Percentiles rank a stretch among this genome's conserved stretches.
phyloP scores from a whole-genome alignment of 2,888 invertebrate genomes.

The Latheticus oryzae region DNA sequence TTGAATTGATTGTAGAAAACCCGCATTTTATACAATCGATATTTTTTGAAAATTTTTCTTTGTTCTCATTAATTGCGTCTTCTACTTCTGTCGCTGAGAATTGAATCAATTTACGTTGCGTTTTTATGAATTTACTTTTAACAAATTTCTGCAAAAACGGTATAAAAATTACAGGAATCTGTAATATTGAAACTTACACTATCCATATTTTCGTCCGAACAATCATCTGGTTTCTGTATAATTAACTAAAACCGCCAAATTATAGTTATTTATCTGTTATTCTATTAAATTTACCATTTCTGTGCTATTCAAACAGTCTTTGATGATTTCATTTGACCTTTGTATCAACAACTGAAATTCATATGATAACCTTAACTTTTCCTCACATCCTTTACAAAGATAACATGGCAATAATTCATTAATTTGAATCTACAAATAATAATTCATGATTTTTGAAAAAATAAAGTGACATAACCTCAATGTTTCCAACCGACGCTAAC shows the following conservation, averaged over 20 bases:
- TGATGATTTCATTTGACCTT: slow-evolving; percentile 48
- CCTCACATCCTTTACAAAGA: slow-evolving; percentile 51
- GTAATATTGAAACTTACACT: too few relatives aligned
- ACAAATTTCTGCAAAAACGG: too few relatives aligned
- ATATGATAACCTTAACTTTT: slow-evolving; percentile 52
- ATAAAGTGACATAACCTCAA: slow-evolving; percentile 46
- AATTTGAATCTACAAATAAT: slow-evolving; percentile 45
- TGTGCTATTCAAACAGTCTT: slow-evolving; percentile 33
- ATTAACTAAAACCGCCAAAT: too few relatives aligned
- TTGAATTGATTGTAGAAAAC: slow-evolving; percentile 50
- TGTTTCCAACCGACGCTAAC: slow-evolving; percentile 45
- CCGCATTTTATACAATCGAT: slow-evolving; percentile 54
- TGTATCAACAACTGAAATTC: slow-evolving; percentile 52
- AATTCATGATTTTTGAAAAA: slow-evolving; percentile 12
- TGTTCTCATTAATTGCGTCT: slow-evolving; percentile 49
- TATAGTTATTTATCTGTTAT: too few relatives aligned
- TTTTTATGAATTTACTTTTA: slow-evolving; percentile 15
- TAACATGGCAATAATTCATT: slow-evolving; percentile 46
- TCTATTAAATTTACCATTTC: slow-evolving; percentile 8
- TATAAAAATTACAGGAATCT: too few relatives aligned
- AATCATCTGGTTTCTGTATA: too few relatives aligned
- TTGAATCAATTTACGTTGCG: slow-evolving; percentile 45
- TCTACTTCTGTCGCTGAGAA: slow-evolving; percentile 50
- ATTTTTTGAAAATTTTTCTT: slow-evolving; percentile 47
- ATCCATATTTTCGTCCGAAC: too few relatives aligned